Evolutionary conservation across 2,113 vertebrate species (phyloP), one percentile per base, ranked within the genome.

Genomic region (Pipa parva): DNA sequence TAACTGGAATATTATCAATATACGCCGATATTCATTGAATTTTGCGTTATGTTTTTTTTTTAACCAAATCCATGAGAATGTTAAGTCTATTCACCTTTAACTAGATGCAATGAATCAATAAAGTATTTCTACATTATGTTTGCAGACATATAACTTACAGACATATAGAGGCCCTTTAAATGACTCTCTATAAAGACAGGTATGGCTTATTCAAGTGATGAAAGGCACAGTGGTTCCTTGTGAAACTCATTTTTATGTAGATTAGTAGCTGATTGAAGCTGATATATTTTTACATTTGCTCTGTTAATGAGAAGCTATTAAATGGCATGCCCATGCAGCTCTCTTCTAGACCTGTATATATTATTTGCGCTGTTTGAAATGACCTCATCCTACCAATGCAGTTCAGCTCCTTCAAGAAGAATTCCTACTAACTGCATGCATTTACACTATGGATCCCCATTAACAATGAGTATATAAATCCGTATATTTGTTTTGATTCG

Each of bases 211-310:
- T 45, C 17, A 59, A 59, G 20, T 55, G 63, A 66, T 58, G 33
- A 57, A 66, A 66, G 39, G 54, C 52, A 26, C 9, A 15, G 39
- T 48, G 36, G 52, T 31, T 68, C 55, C 64, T 11, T 59, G 45
- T 55, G 64, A 68, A 59, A 68, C 64, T 68, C 28, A 68, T 68
- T 59, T 68, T 68, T 56, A 68, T 59, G 59, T 68, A 68, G 64
- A 68, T 59, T 68, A 59, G 58, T 59, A 59, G 45, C 51, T 59
- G 64, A 59, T 68, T 56, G 55, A 59, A 59, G 45, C 42, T 59
- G 55, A 68, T 68, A 59, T 59, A 56, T 59, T 68, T 59, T 68
- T 68, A 59, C 37, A 50, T 50, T 59, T 51, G 37, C 31, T 24
- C 64, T 5, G 56, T 59, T 59, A 68, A 59, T 42, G 55, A 68